Evolutionary conservation across 2,113 vertebrate species (phyloP), one percentile per base, ranked within the genome.

Genomic region (Zootoca vivipara): DNA sequence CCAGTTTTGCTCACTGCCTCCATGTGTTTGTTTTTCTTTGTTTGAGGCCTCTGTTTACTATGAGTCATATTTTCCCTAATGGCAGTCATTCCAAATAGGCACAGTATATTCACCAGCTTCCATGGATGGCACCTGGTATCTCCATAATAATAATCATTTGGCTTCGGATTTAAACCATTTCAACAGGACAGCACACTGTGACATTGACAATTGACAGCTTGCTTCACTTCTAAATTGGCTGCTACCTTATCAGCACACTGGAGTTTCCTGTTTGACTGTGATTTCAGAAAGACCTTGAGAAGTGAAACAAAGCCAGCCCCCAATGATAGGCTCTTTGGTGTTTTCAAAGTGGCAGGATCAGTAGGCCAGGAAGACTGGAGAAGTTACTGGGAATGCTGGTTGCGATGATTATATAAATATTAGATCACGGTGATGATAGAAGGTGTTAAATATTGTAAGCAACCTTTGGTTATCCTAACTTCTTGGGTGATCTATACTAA

Each of bases 81-180:
- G 91, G 90, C 88, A 92, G 89, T 94, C 81, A 93, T 94, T 95
- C 94, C 93, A 96, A 96, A 92, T 85, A 89, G 91, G 92, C 88
- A 94, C 40, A 87, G 85, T 46, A 69, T 70, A 38, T 83, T 69
- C 93, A 92, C 33, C 22, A 93, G 95, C 94, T 90, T 92, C 89
- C 87, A 82, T 92, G 70, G 85, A 87, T 92, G 90, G 89, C 92
- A 94, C 94, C 94, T 90, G 56, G 85, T 93, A 90, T 95, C 87
- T 94, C 90, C 89, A 0, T 90, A 93, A 94, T 93, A 87, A 90
- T 90, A 93, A 94, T 95, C 89, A 95, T 95, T 94, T 95, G 91
- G 79, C 56, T 94, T 91, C 92, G 90, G 90, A 93, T 92, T 93
- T 90, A 95, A 96, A 94, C 86, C 86, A 91, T 94, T 93, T 80